A percentile compares a stretch with the other conserved stretches of the same genome.
phyloP scores from a whole-genome alignment of 1,140 invertebrate species.

The Heliconius hewitsoni region DNA sequence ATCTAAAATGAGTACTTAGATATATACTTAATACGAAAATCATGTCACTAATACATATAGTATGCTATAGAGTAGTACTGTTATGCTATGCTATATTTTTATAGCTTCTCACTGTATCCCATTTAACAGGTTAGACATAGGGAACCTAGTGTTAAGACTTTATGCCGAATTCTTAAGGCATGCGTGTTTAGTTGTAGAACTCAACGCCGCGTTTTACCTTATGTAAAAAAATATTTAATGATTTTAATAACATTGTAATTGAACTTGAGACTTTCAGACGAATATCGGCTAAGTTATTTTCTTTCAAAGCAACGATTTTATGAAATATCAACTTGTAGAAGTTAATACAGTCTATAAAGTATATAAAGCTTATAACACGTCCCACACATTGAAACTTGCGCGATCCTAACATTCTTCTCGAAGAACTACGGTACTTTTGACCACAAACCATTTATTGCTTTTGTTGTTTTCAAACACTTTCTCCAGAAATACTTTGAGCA shows the following conservation, averaged over 20 bases:
- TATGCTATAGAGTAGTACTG: too few species aligned
- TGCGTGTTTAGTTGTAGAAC: too few species aligned
- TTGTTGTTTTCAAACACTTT: slow-evolving; percentile 37
- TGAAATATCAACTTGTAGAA: not conserved
- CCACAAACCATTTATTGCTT: slow-evolving; percentile 49
- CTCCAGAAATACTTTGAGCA: slow-evolving; percentile 28
- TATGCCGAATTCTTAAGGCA: too few species aligned
- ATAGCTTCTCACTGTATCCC: not conserved
- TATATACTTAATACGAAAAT: too few species aligned
- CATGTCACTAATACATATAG: not conserved
- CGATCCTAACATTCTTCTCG: slow-evolving; percentile 46
- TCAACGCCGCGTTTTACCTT: not conserved
- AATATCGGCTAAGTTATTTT: not conserved
- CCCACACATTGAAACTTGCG: slow-evolving; percentile 48
- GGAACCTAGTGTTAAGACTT: not conserved
- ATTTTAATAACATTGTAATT: not conserved
- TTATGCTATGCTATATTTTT: not conserved
- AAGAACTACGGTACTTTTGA: slow-evolving; percentile 50
- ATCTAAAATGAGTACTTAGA: too few species aligned
- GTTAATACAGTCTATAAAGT: not conserved
- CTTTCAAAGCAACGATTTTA: not conserved
- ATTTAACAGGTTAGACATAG: not conserved
- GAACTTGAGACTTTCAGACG: not conserved
- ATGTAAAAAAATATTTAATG: not conserved
- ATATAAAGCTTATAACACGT: slow-evolving; percentile 32